A percentile compares a stretch with the other conserved stretches of the same genome.
Evolutionary conservation across 2,888 invertebrate species (phyloP).

Genomic region (Caenorhabditis sp.): DNA sequence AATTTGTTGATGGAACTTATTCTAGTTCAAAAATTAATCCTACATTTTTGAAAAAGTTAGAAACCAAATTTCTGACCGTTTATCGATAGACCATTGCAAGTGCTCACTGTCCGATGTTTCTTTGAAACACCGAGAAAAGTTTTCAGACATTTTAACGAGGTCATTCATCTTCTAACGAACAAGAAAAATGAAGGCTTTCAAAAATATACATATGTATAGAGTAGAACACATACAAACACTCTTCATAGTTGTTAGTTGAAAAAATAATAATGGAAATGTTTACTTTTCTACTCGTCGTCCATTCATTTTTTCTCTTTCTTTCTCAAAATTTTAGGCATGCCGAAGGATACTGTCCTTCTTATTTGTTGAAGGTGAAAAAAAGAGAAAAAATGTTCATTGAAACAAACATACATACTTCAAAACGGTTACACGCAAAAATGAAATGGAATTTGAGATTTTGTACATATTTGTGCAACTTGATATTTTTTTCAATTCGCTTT

Average conservation of each 20-base stretch:
- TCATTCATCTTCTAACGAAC: no score
- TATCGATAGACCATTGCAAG: no score
- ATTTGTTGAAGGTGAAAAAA: neutral
- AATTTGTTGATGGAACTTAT: no score
- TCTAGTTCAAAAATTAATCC: no score
- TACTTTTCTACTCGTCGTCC: constrained; percentile 1
- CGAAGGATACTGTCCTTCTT: neutral
- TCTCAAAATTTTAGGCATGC: neutral
- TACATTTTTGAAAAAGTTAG: no score
- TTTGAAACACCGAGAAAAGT: no score
- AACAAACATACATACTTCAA: neutral
- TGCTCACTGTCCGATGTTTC: no score
- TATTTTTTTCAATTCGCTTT: neutral
- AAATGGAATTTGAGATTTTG: neutral
- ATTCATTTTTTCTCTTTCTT: neutral
- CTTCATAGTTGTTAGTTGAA: neutral
- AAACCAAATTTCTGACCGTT: no score
- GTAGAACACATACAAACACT: neutral
- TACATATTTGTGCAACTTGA: neutral
- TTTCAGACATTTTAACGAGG: no score
- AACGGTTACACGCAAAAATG: neutral
- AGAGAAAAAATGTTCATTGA: neutral
- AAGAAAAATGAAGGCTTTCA: no score
- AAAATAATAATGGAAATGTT: neutral
- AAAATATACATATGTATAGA: neutral